Base-by-base conservation (phyloP, 2,797 vertebrate genomes). In the Centroberyx gerrardi region DNA sequence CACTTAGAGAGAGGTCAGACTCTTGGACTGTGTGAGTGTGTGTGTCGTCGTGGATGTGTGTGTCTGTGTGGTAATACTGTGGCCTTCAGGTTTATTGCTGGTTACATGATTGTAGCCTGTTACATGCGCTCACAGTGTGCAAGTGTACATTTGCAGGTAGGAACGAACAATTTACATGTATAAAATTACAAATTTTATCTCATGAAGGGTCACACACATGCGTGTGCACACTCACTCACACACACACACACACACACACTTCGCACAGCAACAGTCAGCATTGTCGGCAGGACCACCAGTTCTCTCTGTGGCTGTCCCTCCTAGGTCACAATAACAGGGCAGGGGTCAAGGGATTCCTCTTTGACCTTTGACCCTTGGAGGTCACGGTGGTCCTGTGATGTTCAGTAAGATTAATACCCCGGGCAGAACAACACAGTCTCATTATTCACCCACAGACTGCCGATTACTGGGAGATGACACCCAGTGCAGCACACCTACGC, bases 391-490 rank as follows among this genome's bases (percentile, higher is more conserved):
- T 89, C 82, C 88, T 87, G 93, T 91, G 86, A 90, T 85, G 87
- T 90, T 91, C 89, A 93, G 83, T 85, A 91, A 95, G 93, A 95
- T 96, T 96, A 95, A 96, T 96, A 94, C 86, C 87, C 85, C 78
- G 55, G 79, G 72, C 61, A 62, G 71, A 72, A 89, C 75, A 74
- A 81, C 80, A 81, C 46, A 85, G 71, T 78, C 76, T 94, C 87
- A 92, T 94, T 94, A 94, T 94, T 95, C 92, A 90, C 68, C 70
- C 80, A 87, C 82, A 76, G 86, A 84, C 61, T 85, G 82, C 71
- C 8, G 46, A 85, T 93, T 93, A 94, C 86, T 88, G 81, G 87
- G 87, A 71, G 86, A 88, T 86, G 70, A 80, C 73, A 82, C 66
- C 54, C 12, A 55, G 31, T 1, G 5, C n/a, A 52, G 33, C 61